phyloP scores from a whole-genome alignment of 2,797 vertebrate genomes.

The Pelochelys cantorii region DNA sequence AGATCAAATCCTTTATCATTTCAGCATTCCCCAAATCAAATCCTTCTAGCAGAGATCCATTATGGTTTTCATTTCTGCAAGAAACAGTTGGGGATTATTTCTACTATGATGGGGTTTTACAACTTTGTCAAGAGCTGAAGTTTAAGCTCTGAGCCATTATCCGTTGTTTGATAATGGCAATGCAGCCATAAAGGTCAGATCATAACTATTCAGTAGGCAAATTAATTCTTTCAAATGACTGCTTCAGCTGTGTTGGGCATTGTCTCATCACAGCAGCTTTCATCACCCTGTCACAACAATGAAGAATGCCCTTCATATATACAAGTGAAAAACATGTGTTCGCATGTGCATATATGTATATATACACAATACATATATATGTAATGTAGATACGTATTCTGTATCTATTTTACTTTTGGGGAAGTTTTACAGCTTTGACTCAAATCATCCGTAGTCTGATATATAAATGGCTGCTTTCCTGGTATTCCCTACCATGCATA shows the following conservation, averaged over 20 bases:
- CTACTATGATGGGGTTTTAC: neutral
- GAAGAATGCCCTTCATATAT: neutral
- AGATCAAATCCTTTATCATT: neutral
- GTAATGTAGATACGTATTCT: too few relatives aligned
- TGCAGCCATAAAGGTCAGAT: neutral
- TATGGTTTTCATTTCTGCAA: neutral
- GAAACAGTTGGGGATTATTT: neutral
- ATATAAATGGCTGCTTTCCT: neutral
- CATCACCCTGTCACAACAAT: neutral
- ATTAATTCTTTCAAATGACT: neutral
- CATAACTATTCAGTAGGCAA: neutral
- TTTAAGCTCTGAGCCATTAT: slow-evolving; percentile 15
- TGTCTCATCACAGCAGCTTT: neutral
- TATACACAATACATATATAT: neutral
- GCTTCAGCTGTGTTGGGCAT: neutral
- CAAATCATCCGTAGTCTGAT: neutral
- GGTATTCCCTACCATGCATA: neutral
- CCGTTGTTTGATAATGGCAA: neutral
- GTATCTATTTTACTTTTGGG: neutral
- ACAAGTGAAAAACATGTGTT: neutral
- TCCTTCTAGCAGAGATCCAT: neutral
- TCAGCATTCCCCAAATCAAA: neutral
- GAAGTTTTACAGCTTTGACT: neutral
- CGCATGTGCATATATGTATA: too few relatives aligned
- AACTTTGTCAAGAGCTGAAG: neutral